Percentiles rank a stretch among this genome's conserved stretches.
Conservation (phyloP, 2,888 invertebrate species). For the Acanthacorydalis orientalis region DNA sequence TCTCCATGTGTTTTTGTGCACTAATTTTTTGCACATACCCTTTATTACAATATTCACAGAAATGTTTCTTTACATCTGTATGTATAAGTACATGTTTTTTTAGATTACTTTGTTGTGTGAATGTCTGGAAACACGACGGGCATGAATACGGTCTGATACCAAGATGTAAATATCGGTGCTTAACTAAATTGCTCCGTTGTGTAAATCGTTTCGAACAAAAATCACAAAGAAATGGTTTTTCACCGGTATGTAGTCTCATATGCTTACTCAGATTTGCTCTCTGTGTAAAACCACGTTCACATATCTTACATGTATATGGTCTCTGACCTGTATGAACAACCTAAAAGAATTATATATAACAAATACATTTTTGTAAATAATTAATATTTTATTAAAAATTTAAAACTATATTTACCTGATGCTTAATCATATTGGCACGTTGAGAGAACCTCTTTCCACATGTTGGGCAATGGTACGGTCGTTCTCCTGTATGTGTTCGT, state of each 20-base stretch:
- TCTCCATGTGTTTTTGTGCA: constrained; percentile 4
- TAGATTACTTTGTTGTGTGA: constrained; percentile 3
- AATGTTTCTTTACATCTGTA: neutral
- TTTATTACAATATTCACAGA: constrained; percentile 5
- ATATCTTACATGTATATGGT: constrained; percentile 5
- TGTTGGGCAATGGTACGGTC: neutral
- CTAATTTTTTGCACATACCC: constrained; percentile 4
- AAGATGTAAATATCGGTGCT: constrained; percentile 1
- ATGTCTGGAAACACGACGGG: neutral
- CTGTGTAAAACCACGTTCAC: constrained; percentile 2
- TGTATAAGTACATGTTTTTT: constrained; percentile 1
- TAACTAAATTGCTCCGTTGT: constrained; percentile 2
- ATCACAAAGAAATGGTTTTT: constrained; percentile 6
- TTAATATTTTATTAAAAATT: no score
- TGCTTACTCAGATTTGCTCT: constrained; percentile 4
- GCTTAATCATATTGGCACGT: constrained; percentile 1
- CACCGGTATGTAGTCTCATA: neutral
- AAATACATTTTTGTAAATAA: neutral
- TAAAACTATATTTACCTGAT: neutral
- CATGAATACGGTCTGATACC: constrained; percentile 1
- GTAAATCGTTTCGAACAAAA: constrained; percentile 4
- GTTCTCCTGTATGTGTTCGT: neutral
- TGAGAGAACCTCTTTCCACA: constrained; percentile 4
- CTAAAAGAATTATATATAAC: no score
- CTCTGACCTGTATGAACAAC: constrained; percentile 6